Conservation (phyloP, 2,888 invertebrate species). For the Galeopsomyia nigrocyanea region DNA sequence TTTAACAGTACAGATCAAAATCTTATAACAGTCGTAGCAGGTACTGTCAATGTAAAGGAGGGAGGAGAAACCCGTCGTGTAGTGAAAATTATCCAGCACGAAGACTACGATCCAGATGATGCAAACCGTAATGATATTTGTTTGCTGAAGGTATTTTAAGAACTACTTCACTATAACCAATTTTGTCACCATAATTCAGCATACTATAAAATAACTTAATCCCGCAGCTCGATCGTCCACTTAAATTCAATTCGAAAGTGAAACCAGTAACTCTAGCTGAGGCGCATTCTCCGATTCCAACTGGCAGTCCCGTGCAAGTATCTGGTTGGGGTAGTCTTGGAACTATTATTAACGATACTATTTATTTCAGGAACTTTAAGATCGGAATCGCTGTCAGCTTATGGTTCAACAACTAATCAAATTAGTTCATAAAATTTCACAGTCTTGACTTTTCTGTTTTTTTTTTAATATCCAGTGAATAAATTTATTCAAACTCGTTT, state of each 20-base stretch:
- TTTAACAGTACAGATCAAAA: no score
- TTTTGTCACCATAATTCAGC: no score
- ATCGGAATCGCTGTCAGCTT: no score
- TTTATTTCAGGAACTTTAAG: background rate
- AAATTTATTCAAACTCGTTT: no score
- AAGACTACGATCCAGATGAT: conserved; percentile 40
- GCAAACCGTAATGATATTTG: conserved; percentile 58
- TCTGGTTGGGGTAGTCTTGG: conserved; percentile 41
- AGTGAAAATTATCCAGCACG: conserved; percentile 48
- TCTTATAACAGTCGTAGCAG: conserved; percentile 51
- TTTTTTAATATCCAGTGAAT: no score
- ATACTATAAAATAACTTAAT: background rate
- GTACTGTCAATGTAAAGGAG: conserved; percentile 47
- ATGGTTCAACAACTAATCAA: no score
- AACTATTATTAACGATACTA: conserved; percentile 9
- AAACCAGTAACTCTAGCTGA: conserved; percentile 31
- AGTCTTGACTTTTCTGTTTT: no score
- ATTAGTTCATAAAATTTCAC: no score
- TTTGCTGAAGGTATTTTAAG: conserved; percentile 53
- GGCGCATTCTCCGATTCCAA: conserved; percentile 6
- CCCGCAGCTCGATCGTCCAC: background rate
- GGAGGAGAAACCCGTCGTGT: conserved; percentile 36
- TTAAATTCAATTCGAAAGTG: conserved; percentile 5
- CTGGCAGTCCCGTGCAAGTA: conserved; percentile 18
- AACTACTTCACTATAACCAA: background rate